Percentiles rank a stretch among this genome's conserved stretches.
Evolutionary conservation across 2,113 vertebrate genomes (phyloP).

Genomic region (Brachionichthys hirsutus): DNA sequence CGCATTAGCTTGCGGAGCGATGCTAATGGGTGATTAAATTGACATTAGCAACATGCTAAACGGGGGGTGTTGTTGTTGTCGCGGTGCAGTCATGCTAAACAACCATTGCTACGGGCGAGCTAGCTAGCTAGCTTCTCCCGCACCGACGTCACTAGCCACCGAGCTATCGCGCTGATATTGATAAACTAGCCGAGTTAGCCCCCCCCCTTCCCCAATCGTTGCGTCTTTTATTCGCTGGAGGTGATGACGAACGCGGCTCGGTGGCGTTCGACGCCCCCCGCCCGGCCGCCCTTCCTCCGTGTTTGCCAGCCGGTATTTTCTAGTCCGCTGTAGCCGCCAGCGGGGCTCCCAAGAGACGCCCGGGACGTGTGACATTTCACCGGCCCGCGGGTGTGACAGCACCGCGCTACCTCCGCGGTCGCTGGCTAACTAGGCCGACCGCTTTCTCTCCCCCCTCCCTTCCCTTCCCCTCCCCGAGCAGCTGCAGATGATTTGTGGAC

Average conservation of each 20-base stretch:
- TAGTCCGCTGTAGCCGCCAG: slow-evolving; percentile 34
- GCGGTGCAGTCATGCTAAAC: slow-evolving; percentile 38
- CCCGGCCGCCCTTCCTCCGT: slow-evolving; percentile 6
- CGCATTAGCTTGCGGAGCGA: background rate
- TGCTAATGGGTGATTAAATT: slow-evolving; percentile 1
- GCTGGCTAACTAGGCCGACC: slow-evolving; percentile 65
- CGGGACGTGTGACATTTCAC: slow-evolving; percentile 60
- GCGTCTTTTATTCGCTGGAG: slow-evolving; percentile 39
- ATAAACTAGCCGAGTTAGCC: slow-evolving; percentile 54
- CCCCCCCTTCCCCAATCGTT: slow-evolving; percentile 15
- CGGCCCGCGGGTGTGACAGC: slow-evolving; percentile 59
- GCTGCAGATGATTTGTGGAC: slow-evolving; percentile 69
- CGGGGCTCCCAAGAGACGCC: slow-evolving; percentile 41
- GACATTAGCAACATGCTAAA: slow-evolving; percentile 2
- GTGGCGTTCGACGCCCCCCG: too few species aligned
- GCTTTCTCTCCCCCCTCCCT: background rate
- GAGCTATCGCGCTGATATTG: slow-evolving; percentile 46
- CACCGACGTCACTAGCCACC: slow-evolving; percentile 36
- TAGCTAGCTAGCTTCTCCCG: slow-evolving; percentile 54
- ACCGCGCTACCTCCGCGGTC: slow-evolving; percentile 41
- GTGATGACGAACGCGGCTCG: slow-evolving; percentile 16
- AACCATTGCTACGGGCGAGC: too few species aligned
- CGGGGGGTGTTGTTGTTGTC: background rate
- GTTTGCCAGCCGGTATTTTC: slow-evolving; percentile 31
- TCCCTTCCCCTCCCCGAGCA: slow-evolving; percentile 23